Conservation (phyloP, 2,113 vertebrate species). For the Limnothrissa miodon region DNA sequence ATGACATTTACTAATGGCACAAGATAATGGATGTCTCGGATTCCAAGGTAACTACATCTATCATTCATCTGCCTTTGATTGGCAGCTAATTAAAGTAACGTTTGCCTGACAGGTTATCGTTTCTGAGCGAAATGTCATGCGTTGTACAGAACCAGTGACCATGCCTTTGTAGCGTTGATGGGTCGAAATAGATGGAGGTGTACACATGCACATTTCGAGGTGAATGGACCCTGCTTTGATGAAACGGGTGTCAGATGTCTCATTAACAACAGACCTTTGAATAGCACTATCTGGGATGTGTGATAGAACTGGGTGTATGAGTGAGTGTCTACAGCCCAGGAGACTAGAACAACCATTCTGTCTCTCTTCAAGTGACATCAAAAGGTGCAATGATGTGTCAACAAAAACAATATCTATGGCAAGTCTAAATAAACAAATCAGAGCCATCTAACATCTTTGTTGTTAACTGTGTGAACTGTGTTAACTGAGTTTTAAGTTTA, state of each 20-base stretch:
- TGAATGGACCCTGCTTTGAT: not conserved
- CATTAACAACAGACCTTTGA: not conserved
- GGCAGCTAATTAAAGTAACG: conserved; percentile 1
- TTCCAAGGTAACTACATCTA: not conserved
- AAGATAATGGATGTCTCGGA: not conserved
- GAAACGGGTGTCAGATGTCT: not conserved
- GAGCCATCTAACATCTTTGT: no score
- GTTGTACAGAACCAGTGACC: not conserved
- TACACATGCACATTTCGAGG: not conserved
- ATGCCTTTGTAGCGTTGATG: not conserved
- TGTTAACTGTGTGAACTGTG: no score
- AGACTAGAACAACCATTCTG: not conserved
- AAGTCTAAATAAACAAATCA: not conserved
- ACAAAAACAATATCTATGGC: not conserved
- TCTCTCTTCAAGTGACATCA: not conserved
- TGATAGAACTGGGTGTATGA: not conserved
- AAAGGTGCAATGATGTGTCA: no score
- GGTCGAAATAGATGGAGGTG: not conserved
- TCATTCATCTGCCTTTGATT: not conserved
- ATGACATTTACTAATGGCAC: not conserved
- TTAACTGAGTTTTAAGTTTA: no score
- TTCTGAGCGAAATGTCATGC: not conserved
- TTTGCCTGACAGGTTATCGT: conserved; percentile 7
- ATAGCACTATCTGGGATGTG: not conserved
- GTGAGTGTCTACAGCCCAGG: not conserved